Conservation (phyloP, 2,888 invertebrate species). For the Ethmia dodecea region DNA sequence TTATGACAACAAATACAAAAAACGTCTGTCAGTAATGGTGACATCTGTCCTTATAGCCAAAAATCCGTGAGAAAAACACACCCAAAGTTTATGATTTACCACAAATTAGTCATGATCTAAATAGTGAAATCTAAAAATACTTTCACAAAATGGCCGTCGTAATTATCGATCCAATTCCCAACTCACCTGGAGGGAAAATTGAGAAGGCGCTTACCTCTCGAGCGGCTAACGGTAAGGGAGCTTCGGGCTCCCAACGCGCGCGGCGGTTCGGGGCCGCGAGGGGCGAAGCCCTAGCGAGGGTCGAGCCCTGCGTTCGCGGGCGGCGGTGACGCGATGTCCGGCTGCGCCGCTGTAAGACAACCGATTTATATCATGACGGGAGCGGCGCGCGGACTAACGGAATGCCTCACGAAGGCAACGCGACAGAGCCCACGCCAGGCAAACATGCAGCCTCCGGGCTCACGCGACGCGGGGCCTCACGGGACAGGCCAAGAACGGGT, state of each 20-base stretch:
- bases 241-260: constrained; percentile 73
- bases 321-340: constrained; percentile 53
- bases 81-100: too few relatives aligned
- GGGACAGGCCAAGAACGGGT: constrained; percentile 58
- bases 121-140: too few relatives aligned
- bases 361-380: constrained; percentile 62
- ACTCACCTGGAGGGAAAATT: constrained; percentile 39
- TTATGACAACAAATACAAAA: too few relatives aligned
- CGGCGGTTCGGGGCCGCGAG: constrained; percentile 44
- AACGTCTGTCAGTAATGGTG: too few relatives aligned
- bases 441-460: constrained; percentile 64
- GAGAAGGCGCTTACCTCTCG: constrained; percentile 60
- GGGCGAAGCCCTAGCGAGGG: constrained; percentile 44
- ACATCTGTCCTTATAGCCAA: too few relatives aligned
- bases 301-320: constrained; percentile 33
- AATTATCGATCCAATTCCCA: constrained; percentile 38
- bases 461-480: constrained; percentile 56
- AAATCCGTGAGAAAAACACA: too few relatives aligned
- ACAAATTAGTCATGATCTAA: too few relatives aligned
- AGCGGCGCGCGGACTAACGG: constrained; percentile 50
- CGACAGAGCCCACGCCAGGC: constrained; percentile 56
- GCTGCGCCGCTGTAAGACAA: constrained; percentile 67
- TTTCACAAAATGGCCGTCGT: constrained; percentile 63
- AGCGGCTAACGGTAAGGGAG: constrained; percentile 52
- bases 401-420: constrained; percentile 31